Conservation (phyloP, 1,140 invertebrate species). For the Argopecten irradians region DNA sequence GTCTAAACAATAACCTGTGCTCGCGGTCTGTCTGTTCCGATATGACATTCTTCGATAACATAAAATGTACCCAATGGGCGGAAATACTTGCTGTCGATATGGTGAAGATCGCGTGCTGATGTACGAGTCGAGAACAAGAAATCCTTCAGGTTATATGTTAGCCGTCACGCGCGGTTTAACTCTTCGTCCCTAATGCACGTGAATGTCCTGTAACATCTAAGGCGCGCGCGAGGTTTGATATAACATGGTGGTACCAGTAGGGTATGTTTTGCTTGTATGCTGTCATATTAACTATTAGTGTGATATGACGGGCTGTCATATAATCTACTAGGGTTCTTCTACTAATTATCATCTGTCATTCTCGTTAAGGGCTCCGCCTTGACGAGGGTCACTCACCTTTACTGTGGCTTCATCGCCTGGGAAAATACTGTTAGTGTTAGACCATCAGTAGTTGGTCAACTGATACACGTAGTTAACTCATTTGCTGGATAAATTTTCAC, state of each 20-base stretch:
- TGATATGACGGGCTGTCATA: not conserved
- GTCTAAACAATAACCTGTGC: not conserved
- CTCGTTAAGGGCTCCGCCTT: not conserved
- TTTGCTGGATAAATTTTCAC: too few relatives aligned
- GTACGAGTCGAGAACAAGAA: not conserved
- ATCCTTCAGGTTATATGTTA: not conserved
- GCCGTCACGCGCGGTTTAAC: not conserved
- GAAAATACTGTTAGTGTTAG: not conserved
- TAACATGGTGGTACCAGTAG: not conserved
- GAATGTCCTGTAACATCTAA: not conserved
- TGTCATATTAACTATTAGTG: not conserved
- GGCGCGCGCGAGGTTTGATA: not conserved
- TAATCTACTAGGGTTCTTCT: not conserved
- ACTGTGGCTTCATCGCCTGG: not conserved
- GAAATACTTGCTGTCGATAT: not conserved
- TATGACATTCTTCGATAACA: not conserved
- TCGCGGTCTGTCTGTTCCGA: not conserved
- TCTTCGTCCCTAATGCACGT: not conserved
- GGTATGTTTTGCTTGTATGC: not conserved
- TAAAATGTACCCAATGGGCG: not conserved
- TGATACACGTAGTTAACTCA: too few relatives aligned
- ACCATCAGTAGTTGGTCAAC: too few relatives aligned
- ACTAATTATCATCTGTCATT: not conserved
- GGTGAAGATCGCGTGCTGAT: not conserved
- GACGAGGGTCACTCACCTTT: not conserved